These are phyloP conservation scores for Sycophaga agraensis DNA, from an alignment of 1,140 invertebrate species.

Conservation along the genomic window DNA sequence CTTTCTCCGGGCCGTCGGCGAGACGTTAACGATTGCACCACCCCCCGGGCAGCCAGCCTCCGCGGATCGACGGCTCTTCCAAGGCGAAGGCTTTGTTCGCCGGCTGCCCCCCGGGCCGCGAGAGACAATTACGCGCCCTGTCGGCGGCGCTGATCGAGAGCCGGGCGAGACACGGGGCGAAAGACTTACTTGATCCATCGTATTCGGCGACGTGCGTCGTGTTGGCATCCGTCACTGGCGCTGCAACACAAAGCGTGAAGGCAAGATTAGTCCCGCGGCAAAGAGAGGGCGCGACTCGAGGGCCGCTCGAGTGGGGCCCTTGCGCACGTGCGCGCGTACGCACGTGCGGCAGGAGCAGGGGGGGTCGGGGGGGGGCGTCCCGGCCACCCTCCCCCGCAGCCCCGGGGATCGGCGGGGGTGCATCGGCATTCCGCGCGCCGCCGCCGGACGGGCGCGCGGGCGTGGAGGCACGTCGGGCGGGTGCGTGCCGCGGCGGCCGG, in stretches of 20 bases:
- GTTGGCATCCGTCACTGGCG: slow-evolving; percentile 54
- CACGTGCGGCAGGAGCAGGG: not conserved
- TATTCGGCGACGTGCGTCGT: slow-evolving; percentile 52
- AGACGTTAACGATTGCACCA: too few relatives aligned
- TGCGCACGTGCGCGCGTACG: not conserved
- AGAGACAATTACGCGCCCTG: too few relatives aligned
- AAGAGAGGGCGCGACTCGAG: not conserved
- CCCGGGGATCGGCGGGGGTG: not conserved
- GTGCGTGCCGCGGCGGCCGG: too few relatives aligned
- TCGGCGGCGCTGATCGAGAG: too few relatives aligned
- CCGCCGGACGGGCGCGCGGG: too few relatives aligned
- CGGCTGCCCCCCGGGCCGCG: too few relatives aligned
- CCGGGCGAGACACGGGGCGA: not conserved
- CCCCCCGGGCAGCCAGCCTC: too few relatives aligned
- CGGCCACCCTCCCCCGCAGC: not conserved
- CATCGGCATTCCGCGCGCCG: slow-evolving; percentile 42
- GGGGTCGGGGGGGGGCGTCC: not conserved
- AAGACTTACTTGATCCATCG: slow-evolving; percentile 45
- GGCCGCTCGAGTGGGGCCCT: not conserved
- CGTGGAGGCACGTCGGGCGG: too few relatives aligned
- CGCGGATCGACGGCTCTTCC: too few relatives aligned
- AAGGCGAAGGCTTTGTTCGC: too few relatives aligned
- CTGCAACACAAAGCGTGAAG: slow-evolving; percentile 48
- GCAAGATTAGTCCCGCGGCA: too few relatives aligned
- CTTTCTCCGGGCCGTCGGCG: too few relatives aligned